phyloP scores from a whole-genome alignment of 2,888 invertebrate species.

The Pocota personata region DNA sequence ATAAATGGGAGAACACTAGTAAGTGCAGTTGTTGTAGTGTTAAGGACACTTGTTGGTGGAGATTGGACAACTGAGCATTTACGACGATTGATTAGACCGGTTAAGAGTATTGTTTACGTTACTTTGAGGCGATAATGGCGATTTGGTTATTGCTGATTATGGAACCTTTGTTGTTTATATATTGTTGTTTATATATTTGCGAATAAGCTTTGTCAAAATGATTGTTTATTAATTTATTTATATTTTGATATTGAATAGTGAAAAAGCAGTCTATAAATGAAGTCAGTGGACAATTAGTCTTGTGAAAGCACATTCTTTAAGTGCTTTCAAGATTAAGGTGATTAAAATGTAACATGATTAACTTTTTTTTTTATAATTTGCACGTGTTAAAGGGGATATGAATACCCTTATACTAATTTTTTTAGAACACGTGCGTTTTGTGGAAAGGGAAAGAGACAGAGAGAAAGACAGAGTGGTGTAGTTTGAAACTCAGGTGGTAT shows the following conservation, averaged over 20 bases:
- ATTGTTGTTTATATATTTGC: neutral
- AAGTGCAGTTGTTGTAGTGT: neutral
- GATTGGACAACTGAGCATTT: neutral
- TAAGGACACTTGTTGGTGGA: neutral
- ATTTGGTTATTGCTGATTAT: neutral
- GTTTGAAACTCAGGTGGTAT: too few species aligned
- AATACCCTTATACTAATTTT: too few species aligned
- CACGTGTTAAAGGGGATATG: too few species aligned
- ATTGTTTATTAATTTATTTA: neutral
- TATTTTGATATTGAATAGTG: neutral
- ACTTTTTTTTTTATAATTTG: too few species aligned
- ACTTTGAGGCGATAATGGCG: neutral
- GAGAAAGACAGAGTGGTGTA: too few species aligned
- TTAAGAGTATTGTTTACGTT: neutral
- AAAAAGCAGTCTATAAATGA: too few species aligned
- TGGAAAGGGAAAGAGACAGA: too few species aligned
- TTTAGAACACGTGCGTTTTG: too few species aligned
- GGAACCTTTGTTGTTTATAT: neutral
- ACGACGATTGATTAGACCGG: neutral
- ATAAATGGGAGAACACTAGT: neutral
- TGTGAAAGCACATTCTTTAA: too few species aligned
- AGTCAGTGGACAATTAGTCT: too few species aligned
- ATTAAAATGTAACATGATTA: too few species aligned
- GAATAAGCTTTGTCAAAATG: neutral
- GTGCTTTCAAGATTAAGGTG: too few species aligned